These are phyloP conservation scores for Pachydiplax longipennis DNA, from an alignment of 2,888 invertebrate species.

Conservation along the genomic window DNA sequence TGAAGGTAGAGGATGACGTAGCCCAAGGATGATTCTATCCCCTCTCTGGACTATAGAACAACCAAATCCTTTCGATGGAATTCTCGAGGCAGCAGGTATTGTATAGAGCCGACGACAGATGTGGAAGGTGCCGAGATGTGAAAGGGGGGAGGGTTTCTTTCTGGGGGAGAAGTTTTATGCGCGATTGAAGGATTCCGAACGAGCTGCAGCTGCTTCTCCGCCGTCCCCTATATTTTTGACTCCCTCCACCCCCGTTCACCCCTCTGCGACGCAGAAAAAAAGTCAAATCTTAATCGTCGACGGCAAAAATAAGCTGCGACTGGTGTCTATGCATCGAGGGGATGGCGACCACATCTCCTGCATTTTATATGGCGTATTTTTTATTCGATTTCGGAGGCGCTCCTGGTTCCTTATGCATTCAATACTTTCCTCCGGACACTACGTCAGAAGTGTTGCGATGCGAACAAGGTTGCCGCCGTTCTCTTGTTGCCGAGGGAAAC, in stretches of 20 bases:
- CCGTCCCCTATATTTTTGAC: background rate
- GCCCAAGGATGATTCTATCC: background rate
- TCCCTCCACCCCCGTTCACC: background rate
- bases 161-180: background rate
- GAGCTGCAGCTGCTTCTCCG: slow-evolving; percentile 13
- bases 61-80: slow-evolving; percentile 37
- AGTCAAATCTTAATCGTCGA: background rate
- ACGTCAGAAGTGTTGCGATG: too few species aligned
- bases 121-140: slow-evolving; percentile 33
- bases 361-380: too few species aligned
- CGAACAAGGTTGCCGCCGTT: too few species aligned
- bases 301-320: background rate
- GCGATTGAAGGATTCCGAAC: slow-evolving; percentile 40
- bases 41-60: slow-evolving; percentile 22
- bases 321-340: background rate
- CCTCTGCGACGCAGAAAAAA: background rate
- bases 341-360: too few species aligned
- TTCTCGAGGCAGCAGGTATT: slow-evolving; percentile 39
- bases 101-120: slow-evolving; percentile 35
- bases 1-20: background rate
- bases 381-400: too few species aligned
- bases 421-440: too few species aligned
- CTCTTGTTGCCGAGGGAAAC: too few species aligned
- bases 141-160: background rate
- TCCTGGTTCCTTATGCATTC: too few species aligned